phyloP scores from a whole-genome alignment of 2,113 vertebrate species.

The Erythrolamprus reginae region DNA sequence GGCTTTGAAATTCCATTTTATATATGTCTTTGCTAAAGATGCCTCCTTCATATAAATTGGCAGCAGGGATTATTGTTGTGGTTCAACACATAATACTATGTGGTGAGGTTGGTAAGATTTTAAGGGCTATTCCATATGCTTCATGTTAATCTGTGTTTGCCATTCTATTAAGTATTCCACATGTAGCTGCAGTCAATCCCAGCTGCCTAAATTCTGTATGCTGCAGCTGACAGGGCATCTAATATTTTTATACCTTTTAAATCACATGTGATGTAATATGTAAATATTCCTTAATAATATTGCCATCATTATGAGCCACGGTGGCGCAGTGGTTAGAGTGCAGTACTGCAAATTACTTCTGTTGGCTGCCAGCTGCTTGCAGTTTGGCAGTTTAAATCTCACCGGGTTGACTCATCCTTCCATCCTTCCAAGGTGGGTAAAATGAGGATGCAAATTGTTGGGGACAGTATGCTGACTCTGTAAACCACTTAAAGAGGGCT shows the following conservation, averaged over 20 bases:
- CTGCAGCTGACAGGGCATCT: neutral
- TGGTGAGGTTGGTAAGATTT: neutral
- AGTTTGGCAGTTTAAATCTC: too few relatives aligned
- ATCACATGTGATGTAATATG: neutral
- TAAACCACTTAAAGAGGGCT: too few relatives aligned
- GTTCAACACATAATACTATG: neutral
- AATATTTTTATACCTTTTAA: neutral
- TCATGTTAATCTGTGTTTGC: neutral
- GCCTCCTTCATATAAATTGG: neutral
- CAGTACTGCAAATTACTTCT: too few relatives aligned
- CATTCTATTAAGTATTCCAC: neutral
- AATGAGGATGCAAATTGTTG: too few relatives aligned
- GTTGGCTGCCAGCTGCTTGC: too few relatives aligned
- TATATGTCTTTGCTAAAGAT: neutral
- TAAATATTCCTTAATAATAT: neutral
- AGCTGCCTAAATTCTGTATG: neutral
- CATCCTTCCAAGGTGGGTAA: too few relatives aligned
- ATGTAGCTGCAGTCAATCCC: neutral
- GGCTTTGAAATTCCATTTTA: neutral
- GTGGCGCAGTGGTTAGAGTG: too few relatives aligned
- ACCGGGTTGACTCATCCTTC: too few relatives aligned
- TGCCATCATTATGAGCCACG: neutral
- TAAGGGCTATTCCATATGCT: neutral
- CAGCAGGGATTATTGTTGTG: neutral
- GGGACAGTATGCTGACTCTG: too few relatives aligned